These are phyloP conservation scores for Aphaenogaster floridana DNA, from an alignment of 1,140 invertebrate species.

Conservation along the genomic window DNA sequence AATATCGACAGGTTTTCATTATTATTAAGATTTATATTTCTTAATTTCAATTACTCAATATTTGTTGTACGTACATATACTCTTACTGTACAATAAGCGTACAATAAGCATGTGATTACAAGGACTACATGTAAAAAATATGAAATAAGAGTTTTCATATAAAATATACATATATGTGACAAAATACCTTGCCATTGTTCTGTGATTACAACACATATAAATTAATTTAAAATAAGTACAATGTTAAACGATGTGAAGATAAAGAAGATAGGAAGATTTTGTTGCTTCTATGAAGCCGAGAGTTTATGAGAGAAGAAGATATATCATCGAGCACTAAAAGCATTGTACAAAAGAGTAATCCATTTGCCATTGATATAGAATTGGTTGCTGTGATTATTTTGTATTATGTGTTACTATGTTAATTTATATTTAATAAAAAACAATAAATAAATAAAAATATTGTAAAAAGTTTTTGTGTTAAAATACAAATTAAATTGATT, in stretches of 20 bases:
- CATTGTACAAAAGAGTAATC: conserved; percentile 44
- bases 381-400: background rate
- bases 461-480: background rate
- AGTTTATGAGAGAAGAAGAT: conserved; percentile 55
- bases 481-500: conserved; percentile 25
- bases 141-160: conserved; percentile 64
- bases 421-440: conserved; percentile 27
- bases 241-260: conserved; percentile 35
- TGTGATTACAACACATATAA: conserved; percentile 58
- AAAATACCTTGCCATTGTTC: conserved; percentile 53
- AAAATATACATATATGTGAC: conserved; percentile 59
- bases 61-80: conserved; percentile 30
- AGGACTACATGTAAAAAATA: conserved; percentile 61
- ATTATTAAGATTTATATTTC: conserved; percentile 37
- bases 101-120: conserved; percentile 68
- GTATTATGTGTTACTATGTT: conserved; percentile 47
- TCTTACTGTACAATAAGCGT: conserved; percentile 44
- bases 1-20: conserved; percentile 21
- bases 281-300: conserved; percentile 65
- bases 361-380: conserved; percentile 29
- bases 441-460: conserved; percentile 27
- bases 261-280: conserved; percentile 3
- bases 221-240: conserved; percentile 52
- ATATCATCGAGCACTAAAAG: conserved; percentile 49
- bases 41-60: background rate